Base-by-base conservation (phyloP, 1,140 invertebrate species). In the Caenorhabditis tropicalis region DNA sequence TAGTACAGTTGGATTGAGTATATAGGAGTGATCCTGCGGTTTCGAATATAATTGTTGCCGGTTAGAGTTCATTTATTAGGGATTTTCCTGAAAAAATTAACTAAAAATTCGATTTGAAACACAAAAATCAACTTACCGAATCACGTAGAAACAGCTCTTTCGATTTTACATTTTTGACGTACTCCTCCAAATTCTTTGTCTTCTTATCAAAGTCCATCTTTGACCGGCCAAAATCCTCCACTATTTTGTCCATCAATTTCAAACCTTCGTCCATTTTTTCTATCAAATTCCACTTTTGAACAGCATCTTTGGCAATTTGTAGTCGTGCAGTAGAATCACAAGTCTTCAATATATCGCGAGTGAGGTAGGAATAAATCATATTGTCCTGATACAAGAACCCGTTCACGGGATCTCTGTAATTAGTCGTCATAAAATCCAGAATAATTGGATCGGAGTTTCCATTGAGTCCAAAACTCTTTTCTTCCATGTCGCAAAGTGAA, bases 311-410 rank as follows among this genome's bases (percentile, higher is more conserved):
- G 27, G 56, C 56, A 31, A 60, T 60, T 60, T 29, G 56, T 29
- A 60, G 56, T 60, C 56, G 27, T 15, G 27, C 27, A 31, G 56
- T 60, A 60, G 56, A 60, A 60, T 60, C 56, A 60, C 56, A 60
- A 31, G 27, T 60, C 1, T 29, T 9, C 27, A 60, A 31, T 31
- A 60, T 29, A 60, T 60, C 56, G 27, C 56, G 56, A 60, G 56
- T n/a, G 27, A 24, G 56, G 12, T 2, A 29, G 27, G 56, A 60
- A 60, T 0, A 10, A 60, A 60, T 60, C 27, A 60, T 31, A 1
- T 60, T 31, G 56, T 29, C 3, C 4, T 31, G 1, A 27, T 60
- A 19, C 10, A 60, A 60, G 56, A 60, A 60, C 16, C 3, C n/a
- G 56, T 60, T 9, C 56, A 29, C 1, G 24, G 7, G 24, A 19